phyloP scores from a whole-genome alignment of 2,113 vertebrate species.

The Hydrochoerus hydrochaeris region DNA sequence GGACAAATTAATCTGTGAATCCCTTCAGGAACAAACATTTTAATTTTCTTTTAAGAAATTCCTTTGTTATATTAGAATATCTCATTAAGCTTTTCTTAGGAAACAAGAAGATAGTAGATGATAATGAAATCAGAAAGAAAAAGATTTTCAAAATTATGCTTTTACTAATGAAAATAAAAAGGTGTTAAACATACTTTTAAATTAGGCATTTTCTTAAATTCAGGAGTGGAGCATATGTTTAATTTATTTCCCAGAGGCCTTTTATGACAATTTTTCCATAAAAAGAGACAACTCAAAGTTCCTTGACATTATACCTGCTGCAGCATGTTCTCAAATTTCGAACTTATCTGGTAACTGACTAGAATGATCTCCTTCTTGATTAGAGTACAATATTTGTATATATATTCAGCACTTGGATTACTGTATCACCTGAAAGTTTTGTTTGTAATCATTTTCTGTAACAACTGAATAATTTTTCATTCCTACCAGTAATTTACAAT shows the following conservation, averaged over 20 bases:
- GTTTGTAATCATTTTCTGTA: neutral
- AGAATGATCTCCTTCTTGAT: slow-evolving; percentile 40
- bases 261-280: neutral
- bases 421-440: neutral
- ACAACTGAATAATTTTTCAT: neutral
- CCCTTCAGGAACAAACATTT: neutral
- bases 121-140: slow-evolving; percentile 57
- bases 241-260: neutral
- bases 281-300: neutral
- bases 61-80: slow-evolving; percentile 46
- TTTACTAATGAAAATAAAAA: slow-evolving; percentile 53
- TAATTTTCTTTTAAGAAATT: slow-evolving; percentile 56
- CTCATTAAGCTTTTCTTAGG: slow-evolving; percentile 42
- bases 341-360: neutral
- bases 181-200: slow-evolving; percentile 51
- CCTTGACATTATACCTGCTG: slow-evolving; percentile 11
- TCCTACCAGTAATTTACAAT: neutral
- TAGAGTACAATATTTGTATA: neutral
- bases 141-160: slow-evolving; percentile 5
- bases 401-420: neutral
- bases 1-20: slow-evolving; percentile 53
- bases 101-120: slow-evolving; percentile 23
- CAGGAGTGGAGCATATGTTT: neutral
- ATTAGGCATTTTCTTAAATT: slow-evolving; percentile 54
- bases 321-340: neutral